These are phyloP conservation scores for Eristalinus aeneus DNA, from an alignment of 2,888 invertebrate species.

Conservation along the genomic window DNA sequence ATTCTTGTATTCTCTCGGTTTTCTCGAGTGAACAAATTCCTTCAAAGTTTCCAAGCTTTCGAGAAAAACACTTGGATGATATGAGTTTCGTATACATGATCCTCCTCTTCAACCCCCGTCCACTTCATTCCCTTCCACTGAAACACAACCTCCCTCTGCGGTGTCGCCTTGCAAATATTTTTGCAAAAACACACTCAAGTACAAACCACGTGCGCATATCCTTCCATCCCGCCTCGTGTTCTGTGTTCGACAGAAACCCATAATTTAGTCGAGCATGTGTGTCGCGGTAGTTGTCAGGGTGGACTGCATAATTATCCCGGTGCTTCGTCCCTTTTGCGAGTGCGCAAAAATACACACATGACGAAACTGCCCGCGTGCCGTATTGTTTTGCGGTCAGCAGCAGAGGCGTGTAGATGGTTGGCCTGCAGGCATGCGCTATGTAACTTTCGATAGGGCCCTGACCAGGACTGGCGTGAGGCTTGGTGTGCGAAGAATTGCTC, in stretches of 20 bases:
- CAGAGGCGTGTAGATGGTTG: slow-evolving; percentile 18
- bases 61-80: too few species aligned
- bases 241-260: background rate
- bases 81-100: too few species aligned
- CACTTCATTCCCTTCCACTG: background rate
- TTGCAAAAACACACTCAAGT: background rate
- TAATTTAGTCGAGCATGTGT: background rate
- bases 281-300: background rate
- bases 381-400: slow-evolving; percentile 21
- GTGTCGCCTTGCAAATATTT: background rate
- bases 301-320: slow-evolving; percentile 18
- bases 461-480: background rate
- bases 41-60: too few species aligned
- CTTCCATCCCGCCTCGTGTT: too few species aligned
- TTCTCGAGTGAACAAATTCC: too few species aligned
- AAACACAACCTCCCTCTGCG: background rate
- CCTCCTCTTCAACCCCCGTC: too few species aligned
- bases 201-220: background rate
- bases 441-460: background rate
- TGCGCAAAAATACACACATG: background rate
- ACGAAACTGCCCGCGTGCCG: slow-evolving; percentile 25
- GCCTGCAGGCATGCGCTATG: slow-evolving; percentile 9
- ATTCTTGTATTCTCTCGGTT: too few species aligned
- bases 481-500: background rate
- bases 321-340: background rate